Evolutionary conservation across 2,888 invertebrate species (phyloP), one percentile per base, ranked within the genome.

Genomic region (Ypsolopha sequella): DNA sequence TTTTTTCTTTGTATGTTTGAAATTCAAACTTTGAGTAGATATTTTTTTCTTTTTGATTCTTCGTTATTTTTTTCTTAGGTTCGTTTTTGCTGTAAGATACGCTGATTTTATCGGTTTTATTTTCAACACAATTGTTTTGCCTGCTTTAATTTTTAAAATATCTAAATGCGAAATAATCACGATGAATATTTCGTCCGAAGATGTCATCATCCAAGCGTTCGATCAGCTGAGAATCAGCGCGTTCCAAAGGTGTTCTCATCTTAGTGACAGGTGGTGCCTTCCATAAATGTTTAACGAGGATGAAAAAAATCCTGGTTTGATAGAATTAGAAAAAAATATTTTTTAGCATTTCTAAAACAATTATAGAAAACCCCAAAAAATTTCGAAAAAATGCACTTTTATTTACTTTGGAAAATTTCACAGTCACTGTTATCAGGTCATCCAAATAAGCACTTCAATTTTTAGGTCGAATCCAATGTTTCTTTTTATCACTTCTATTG

Each of bases 381-480:
- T 41, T 11, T 13, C 6, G 3, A 1, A 43, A 41, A 47, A 47
- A 47, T 38, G 57, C 74, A 75, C 73, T 73, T 65, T 59, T 73
- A 75, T 60, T 76, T 76, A 76, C 76, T 76, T 66, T 61, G 34
- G 9, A 43, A 55, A 56, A 54, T 60, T 55, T 58, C 63, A 67
- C 65, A 62, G 70, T 58, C 73, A 76, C 76, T 48, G 73, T 34
- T 33, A 41, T 13, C 14, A 62, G 62, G 70, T 63, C 68, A 62
- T 60, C 60, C 56, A 57, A 53, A 55, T 41, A 61, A 65, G 68
- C 72, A 74, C 73, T 60, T 61, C 65, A 58, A 64, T 65, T 66
- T 64, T 66, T 61, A 65, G 60, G 66, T 64, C 50, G 71, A 76
- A 79, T 79, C 78, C 76, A 75, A 71, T 65, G 65, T 62, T 72